phyloP scores from a whole-genome alignment of 2,888 invertebrate genomes.

The Volucella inflata region DNA sequence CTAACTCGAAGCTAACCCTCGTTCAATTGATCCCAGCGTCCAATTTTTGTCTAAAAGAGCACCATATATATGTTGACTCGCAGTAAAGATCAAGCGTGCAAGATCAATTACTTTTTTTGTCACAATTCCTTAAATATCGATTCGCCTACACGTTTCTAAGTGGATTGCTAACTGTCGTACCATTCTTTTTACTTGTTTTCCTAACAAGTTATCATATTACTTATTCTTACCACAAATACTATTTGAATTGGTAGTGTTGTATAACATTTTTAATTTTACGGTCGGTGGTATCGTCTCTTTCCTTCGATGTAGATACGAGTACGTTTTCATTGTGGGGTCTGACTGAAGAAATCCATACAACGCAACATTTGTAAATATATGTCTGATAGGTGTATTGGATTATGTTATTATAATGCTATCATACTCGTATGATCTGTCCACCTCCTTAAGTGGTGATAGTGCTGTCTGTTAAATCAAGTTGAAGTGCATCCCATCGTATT shows the following conservation, averaged over 20 bases:
- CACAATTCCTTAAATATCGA: constrained; percentile 57
- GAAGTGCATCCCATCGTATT: constrained; percentile 33
- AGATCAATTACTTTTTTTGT: constrained; percentile 66
- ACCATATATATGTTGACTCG: background rate
- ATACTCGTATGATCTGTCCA: constrained; percentile 61
- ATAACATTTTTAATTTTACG: no score
- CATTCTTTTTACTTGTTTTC: constrained; percentile 3
- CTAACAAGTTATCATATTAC: constrained; percentile 36
- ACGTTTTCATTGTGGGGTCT: constrained; percentile 27
- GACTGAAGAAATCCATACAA: constrained; percentile 22
- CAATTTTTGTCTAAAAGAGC: background rate
- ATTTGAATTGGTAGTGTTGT: background rate
- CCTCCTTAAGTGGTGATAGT: background rate
- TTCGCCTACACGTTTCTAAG: constrained; percentile 47
- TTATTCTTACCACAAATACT: constrained; percentile 2
- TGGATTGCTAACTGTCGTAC: constrained; percentile 32
- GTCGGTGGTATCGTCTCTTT: background rate
- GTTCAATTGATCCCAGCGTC: constrained; percentile 25
- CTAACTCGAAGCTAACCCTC: constrained; percentile 30
- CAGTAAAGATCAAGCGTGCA: constrained; percentile 12
- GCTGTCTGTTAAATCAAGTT: constrained; percentile 26
- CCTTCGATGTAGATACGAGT: constrained; percentile 12
- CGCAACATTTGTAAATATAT: background rate
- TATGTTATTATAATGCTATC: constrained; percentile 41
- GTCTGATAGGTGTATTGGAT: constrained; percentile 15